A percentile compares a stretch with the other conserved stretches of the same genome.
Conservation (phyloP, 2,888 invertebrate genomes). For the Heliconius charithonia region DNA sequence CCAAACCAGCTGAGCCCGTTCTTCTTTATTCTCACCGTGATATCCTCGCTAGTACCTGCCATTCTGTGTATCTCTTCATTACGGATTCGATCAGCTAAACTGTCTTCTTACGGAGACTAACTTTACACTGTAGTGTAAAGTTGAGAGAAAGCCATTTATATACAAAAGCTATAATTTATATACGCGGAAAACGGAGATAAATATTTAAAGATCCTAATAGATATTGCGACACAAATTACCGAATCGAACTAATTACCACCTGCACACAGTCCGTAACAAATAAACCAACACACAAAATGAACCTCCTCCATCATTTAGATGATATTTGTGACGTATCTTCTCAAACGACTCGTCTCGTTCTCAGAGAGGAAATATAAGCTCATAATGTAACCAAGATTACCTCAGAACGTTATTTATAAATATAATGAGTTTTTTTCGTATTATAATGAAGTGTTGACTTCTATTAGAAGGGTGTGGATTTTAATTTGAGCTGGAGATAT, state of each 20-base stretch:
- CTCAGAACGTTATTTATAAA: slow-evolving; percentile 1
- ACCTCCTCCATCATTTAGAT: background rate
- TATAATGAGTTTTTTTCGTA: background rate
- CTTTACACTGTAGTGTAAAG: background rate
- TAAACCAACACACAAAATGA: background rate
- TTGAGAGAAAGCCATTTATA: background rate
- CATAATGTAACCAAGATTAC: background rate
- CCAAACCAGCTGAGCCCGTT: too few species aligned
- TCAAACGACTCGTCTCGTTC: background rate
- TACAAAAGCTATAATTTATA: too few species aligned
- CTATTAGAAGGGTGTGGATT: background rate
- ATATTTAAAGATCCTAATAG: too few species aligned
- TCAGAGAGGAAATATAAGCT: background rate
- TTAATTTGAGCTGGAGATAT: background rate
- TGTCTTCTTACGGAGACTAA: too few species aligned
- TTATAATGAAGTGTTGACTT: background rate
- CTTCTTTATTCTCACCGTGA: too few species aligned
- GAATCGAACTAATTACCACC: background rate
- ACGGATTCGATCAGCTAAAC: too few species aligned
- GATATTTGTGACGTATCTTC: background rate
- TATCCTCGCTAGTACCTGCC: too few species aligned
- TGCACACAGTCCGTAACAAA: background rate
- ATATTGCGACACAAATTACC: background rate
- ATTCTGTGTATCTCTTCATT: too few species aligned
- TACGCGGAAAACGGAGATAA: too few species aligned